A percentile compares a stretch with the other conserved stretches of the same genome.
phyloP scores from a whole-genome alignment of 2,888 invertebrate genomes.

The Nomada lathburiana region DNA sequence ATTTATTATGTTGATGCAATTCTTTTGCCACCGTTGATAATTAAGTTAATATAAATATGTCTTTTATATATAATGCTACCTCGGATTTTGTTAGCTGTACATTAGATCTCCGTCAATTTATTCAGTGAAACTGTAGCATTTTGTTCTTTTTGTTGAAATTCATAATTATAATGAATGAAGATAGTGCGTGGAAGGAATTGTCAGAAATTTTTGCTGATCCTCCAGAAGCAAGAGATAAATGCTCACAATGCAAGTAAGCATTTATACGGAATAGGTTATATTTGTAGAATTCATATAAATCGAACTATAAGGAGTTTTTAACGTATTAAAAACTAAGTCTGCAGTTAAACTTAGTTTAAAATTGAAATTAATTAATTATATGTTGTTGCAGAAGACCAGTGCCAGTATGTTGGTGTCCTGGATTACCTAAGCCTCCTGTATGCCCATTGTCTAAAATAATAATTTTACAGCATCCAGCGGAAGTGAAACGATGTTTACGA shows the following conservation, averaged over 20 bases:
- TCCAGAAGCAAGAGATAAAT: slow-evolving; percentile 89
- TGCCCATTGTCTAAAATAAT: slow-evolving; percentile 90
- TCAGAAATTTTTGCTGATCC: slow-evolving; percentile 91
- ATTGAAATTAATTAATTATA: background rate
- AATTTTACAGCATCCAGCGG: slow-evolving; percentile 96
- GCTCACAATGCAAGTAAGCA: slow-evolving; percentile 90
- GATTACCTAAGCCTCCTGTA: slow-evolving; percentile 90
- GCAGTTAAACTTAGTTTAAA: background rate
- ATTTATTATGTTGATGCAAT: background rate
- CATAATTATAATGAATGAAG: slow-evolving; percentile 74
- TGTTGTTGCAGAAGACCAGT: slow-evolving; percentile 89
- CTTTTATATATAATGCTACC: background rate
- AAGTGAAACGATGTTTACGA: slow-evolving; percentile 94
- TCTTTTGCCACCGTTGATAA: background rate
- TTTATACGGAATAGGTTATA: slow-evolving; percentile 45
- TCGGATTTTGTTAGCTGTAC: slow-evolving; percentile 16
- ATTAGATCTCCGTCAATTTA: background rate
- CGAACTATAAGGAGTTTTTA: background rate
- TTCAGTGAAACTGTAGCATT: background rate
- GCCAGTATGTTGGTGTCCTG: slow-evolving; percentile 96
- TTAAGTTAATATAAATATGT: background rate
- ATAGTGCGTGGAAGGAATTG: slow-evolving; percentile 89
- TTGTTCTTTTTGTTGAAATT: slow-evolving; percentile 24
- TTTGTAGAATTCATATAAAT: background rate
- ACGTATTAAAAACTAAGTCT: background rate